Percentiles rank a stretch among this genome's conserved stretches.
Conservation (phyloP, 1,140 invertebrate species). For the Cephus cinctus region DNA sequence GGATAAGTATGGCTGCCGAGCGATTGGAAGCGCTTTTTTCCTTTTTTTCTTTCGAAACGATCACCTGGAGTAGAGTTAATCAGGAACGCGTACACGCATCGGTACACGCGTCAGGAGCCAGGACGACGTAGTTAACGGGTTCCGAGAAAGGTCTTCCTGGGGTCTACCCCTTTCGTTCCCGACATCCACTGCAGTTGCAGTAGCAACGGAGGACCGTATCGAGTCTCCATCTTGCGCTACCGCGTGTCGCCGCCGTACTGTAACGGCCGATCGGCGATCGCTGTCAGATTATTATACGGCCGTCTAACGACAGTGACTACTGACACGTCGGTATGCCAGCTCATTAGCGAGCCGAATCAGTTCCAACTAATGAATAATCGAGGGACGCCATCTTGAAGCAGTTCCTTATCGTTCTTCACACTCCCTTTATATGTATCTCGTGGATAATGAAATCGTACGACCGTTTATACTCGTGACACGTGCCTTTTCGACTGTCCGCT, state of each 20-base stretch:
- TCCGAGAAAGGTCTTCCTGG: conserved; percentile 33
- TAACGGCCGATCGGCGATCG: conserved; percentile 34
- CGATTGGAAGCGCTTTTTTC: too few species aligned
- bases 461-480: too few species aligned
- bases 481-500: too few species aligned
- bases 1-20: too few species aligned
- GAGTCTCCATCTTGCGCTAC: conserved; percentile 30
- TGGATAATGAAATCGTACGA: too few species aligned
- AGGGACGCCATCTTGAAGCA: too few species aligned
- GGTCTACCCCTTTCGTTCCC: too few species aligned
- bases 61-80: too few species aligned
- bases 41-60: too few species aligned
- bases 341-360: conserved; percentile 17
- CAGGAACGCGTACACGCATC: conserved; percentile 21
- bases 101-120: conserved; percentile 24
- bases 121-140: conserved; percentile 32
- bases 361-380: conserved; percentile 29
- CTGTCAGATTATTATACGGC: conserved; percentile 34
- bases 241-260: conserved; percentile 29
- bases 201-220: conserved; percentile 28
- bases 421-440: too few species aligned
- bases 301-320: conserved; percentile 28
- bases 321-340: conserved; percentile 33
- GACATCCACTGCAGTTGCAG: conserved; percentile 15
- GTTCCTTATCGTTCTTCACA: too few species aligned